Evolutionary conservation across 2,113 vertebrate genomes (phyloP).

Genomic region (Nesogale talazaci): DNA sequence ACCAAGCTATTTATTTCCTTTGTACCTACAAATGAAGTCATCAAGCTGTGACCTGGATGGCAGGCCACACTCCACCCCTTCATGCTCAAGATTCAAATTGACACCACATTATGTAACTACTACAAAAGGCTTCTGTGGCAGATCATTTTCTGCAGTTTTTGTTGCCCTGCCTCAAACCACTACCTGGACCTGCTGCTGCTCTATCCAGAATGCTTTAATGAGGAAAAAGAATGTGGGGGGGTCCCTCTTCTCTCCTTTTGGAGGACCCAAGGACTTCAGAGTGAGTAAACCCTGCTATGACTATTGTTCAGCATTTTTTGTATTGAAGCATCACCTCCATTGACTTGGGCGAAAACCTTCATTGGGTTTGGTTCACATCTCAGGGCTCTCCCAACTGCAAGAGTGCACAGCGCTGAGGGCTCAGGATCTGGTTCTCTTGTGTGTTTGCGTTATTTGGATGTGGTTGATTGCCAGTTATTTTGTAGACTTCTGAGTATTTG

Average conservation of each 20-base stretch:
- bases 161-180: not conserved
- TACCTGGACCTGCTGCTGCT: not conserved
- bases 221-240: not conserved
- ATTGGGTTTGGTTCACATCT: not conserved
- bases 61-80: too few relatives aligned
- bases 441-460: not conserved
- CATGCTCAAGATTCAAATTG: too few relatives aligned
- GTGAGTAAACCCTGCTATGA: not conserved
- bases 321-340: not conserved
- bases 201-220: not conserved
- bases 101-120: too few relatives aligned
- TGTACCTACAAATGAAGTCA: too few relatives aligned
- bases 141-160: not conserved
- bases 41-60: too few relatives aligned
- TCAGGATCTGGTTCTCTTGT: not conserved
- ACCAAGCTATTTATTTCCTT: too few relatives aligned
- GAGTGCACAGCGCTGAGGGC: not conserved
- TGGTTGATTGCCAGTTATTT: not conserved
- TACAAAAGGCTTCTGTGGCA: not conserved
- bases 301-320: not conserved
- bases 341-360: not conserved
- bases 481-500: not conserved
- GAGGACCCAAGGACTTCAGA: too few relatives aligned
- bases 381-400: not conserved
- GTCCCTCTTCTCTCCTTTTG: not conserved